Evolutionary conservation across 53 echinoderm and acorn worm species (phyloP), one percentile per base, ranked within the genome.

Genomic region (Hippasteria phrygiana): DNA sequence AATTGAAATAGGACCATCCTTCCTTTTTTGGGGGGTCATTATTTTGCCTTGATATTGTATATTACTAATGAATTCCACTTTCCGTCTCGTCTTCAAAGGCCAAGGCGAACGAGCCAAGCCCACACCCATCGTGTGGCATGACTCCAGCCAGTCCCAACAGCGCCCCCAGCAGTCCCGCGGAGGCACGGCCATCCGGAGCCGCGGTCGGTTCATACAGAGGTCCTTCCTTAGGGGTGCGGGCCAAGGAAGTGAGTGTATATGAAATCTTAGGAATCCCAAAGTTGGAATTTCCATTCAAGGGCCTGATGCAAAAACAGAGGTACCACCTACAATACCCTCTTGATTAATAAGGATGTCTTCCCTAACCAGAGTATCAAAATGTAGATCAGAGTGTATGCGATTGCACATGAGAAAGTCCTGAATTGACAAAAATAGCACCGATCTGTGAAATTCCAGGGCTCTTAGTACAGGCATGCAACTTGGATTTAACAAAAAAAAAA

Each of bases 91-190:
- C 20, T 39, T 43, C 56, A 24, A 33, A 85, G 85, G 85, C 35
- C 85, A 85, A 71, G 85, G 85, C 5, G 85, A 85, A 36, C 46
- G 85, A 34, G 71, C 70, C 4, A 85, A 85, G 24, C 85, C 55
- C 26, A 93, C 89, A 27, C 91, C 91, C 13, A 95, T 96, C 6
- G 87, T 94, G 20, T 94, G 96, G 94, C 89, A 91, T 31, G 95
- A 95, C 38, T 80, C 92, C 40, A 74, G 73, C 86, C 89, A 92
- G 55, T 77, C 88, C 33, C 62, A 83, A 85, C 85, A 71, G 85
- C 85, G 85, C 71, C 85, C 85, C 34, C 85, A 53, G 14, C 85
- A 50, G 29, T 28, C 47, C 27, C 87, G 56, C 47, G 93, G 50
- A 46, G 50, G 71, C 91, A 90, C 80, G 22, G 93, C 93, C 48